Evolutionary conservation across 2,797 vertebrate species (phyloP).

Genomic region (Taenioides sp.): DNA sequence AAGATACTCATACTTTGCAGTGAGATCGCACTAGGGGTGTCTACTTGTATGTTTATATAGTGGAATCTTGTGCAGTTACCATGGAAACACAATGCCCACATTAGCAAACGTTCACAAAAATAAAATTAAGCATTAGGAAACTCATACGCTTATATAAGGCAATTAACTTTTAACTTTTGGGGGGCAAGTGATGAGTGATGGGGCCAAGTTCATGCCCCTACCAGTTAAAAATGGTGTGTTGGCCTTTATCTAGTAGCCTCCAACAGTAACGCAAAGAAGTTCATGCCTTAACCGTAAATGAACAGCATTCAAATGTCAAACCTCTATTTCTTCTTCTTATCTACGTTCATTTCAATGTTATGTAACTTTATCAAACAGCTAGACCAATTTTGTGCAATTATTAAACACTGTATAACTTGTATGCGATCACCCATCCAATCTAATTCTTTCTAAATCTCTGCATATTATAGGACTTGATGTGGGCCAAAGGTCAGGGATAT

Average conservation of each 20-base stretch:
- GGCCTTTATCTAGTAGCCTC: not conserved
- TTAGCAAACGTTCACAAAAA: too few relatives aligned
- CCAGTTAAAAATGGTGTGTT: not conserved
- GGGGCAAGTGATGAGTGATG: too few relatives aligned
- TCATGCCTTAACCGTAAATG: not conserved
- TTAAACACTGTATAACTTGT: conserved; percentile 11
- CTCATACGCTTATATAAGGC: too few relatives aligned
- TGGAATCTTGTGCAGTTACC: too few relatives aligned
- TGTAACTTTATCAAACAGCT: conserved; percentile 42
- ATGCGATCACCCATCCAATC: conserved; percentile 32
- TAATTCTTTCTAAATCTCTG: conserved; percentile 24
- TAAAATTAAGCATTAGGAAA: too few relatives aligned
- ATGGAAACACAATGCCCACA: too few relatives aligned
- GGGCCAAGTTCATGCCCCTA: too few relatives aligned
- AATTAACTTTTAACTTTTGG: too few relatives aligned
- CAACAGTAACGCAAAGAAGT: not conserved
- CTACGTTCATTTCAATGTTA: not conserved
- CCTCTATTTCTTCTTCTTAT: not conserved
- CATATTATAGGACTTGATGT: conserved; percentile 33
- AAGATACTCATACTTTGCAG: too few relatives aligned
- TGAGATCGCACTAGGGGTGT: too few relatives aligned
- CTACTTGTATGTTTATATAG: too few relatives aligned
- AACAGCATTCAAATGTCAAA: not conserved
- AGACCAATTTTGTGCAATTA: not conserved
- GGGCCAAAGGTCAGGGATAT: conserved; percentile 44